Evolutionary conservation across 1,140 invertebrate genomes (phyloP).

Genomic region (Philopotamus ludificatus): DNA sequence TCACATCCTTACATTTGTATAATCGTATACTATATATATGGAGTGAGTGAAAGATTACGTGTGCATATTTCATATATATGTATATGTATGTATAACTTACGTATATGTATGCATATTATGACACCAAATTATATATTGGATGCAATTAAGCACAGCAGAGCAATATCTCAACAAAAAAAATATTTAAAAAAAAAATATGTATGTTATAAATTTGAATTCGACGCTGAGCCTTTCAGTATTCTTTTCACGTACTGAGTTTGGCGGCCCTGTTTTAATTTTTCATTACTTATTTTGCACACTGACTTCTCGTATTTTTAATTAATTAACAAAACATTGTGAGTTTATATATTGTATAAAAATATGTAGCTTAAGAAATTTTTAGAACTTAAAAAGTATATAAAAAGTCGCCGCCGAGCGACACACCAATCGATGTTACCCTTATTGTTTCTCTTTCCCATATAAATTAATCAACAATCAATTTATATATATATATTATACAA

Average conservation of each 20-base stretch:
- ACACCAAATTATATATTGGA: conserved; percentile 34
- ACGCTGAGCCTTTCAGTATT: not conserved
- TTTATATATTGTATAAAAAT: conserved; percentile 39
- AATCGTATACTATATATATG: conserved; percentile 19
- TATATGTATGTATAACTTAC: conserved; percentile 7
- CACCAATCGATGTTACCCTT: conserved; percentile 37
- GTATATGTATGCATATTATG: conserved; percentile 13
- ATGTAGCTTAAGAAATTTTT: conserved; percentile 36
- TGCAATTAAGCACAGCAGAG: conserved; percentile 28
- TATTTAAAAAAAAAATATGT: not conserved
- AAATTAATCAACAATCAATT: too few relatives aligned
- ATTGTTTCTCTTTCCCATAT: too few relatives aligned
- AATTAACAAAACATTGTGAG: conserved; percentile 26
- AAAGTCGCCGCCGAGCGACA: conserved; percentile 20
- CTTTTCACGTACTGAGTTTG: not conserved
- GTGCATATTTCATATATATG: not conserved
- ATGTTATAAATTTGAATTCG: conserved; percentile 12
- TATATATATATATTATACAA: conserved; percentile 7
- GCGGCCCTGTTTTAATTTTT: conserved; percentile 18
- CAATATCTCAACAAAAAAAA: conserved; percentile 31
- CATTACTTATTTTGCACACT: conserved; percentile 30
- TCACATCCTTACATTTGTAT: conserved; percentile 18
- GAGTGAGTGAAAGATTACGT: not conserved
- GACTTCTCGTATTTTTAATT: conserved; percentile 21
- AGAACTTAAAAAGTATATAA: conserved; percentile 29